Evolutionary conservation across 2,797 vertebrate species (phyloP), one percentile per base, ranked within the genome.

Genomic region (Phoxinus dragarum): DNA sequence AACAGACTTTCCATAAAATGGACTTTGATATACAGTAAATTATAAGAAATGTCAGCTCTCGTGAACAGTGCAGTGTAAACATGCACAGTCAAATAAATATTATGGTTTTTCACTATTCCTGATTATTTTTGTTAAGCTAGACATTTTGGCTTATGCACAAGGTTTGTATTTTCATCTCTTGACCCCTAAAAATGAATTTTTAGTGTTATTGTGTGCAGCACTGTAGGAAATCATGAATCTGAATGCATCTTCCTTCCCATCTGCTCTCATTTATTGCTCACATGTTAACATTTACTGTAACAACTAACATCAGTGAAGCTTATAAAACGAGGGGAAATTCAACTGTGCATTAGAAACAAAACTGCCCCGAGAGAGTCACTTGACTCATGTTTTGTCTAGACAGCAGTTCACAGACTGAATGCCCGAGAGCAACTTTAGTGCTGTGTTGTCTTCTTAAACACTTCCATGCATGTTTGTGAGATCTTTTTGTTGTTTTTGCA

Each of bases 281-380:
- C 92, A 93, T 94, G 92, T 85, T 82, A 90, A 87, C 89, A 89
- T 90, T 92, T 87, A 89, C 76, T 27, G 86, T 93, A 93, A 94
- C 94, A 91, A 82, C 91, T 92, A 94, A 93, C 93, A 94, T 92
- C 88, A 88, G 91, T 87, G 68, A 7, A 40, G 81, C 90, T 82
- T 82, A 82, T 86, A 87, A 86, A 84, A 88, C 89, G 88, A 85
- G 86, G 78, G 84, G 77, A 86, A 90, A 88, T 85, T 72, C 19
- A 71, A 47, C 3, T 31, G 2, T n/a, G 47, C 34, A 0, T 75
- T 27, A 8, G 11, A 19, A 83, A 38, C 40, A 47, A n/a, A 82
- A 12, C 66, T 71, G 47, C 6, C 27, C 7, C 12, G 27, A 64
- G 79, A 64, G 79, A 61, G 54, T 79, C 34, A 38, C 11, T 64